Percentiles rank a stretch among this genome's conserved stretches.
Evolutionary conservation across 2,113 vertebrate genomes (phyloP).

Genomic region (Speoplatyrhinus poulsoni): DNA sequence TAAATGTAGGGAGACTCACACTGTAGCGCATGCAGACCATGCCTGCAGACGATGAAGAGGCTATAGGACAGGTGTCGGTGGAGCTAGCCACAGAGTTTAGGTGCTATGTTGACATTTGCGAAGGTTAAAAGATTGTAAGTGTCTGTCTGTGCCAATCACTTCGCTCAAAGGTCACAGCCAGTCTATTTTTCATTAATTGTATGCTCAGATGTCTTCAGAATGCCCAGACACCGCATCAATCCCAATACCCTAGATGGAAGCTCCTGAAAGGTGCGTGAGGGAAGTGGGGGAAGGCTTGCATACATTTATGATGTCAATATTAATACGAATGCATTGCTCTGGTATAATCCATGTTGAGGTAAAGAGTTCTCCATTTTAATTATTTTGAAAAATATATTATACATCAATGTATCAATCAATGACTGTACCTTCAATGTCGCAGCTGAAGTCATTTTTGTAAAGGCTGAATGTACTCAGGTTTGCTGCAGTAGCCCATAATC

Average conservation of each 20-base stretch:
- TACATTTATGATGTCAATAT: no score
- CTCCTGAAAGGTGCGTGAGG: slow-evolving; percentile 50
- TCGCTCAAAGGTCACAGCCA: slow-evolving; percentile 76
- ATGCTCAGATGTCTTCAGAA: slow-evolving; percentile 64
- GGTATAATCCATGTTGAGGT: no score
- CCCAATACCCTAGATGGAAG: slow-evolving; percentile 41
- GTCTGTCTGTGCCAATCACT: slow-evolving; percentile 79
- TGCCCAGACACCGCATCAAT: slow-evolving; percentile 47
- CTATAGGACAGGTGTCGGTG: slow-evolving; percentile 68
- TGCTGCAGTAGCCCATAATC: slow-evolving; percentile 40
- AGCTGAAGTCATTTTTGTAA: neutral
- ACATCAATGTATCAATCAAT: no score
- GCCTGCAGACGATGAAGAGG: slow-evolving; percentile 8
- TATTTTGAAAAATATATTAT: no score
- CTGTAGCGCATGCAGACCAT: slow-evolving; percentile 44
- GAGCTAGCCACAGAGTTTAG: slow-evolving; percentile 63
- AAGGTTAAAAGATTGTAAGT: slow-evolving; percentile 82
- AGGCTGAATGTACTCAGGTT: slow-evolving; percentile 1
- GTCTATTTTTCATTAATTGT: slow-evolving; percentile 79
- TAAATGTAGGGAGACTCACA: slow-evolving; percentile 60
- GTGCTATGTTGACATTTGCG: slow-evolving; percentile 76
- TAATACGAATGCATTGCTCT: no score
- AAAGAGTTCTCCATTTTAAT: no score
- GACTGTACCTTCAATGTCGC: no score
- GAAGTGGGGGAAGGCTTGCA: neutral